Conservation (phyloP, 2,888 invertebrate genomes). For the Spatulosminthurus flaviceps region DNA sequence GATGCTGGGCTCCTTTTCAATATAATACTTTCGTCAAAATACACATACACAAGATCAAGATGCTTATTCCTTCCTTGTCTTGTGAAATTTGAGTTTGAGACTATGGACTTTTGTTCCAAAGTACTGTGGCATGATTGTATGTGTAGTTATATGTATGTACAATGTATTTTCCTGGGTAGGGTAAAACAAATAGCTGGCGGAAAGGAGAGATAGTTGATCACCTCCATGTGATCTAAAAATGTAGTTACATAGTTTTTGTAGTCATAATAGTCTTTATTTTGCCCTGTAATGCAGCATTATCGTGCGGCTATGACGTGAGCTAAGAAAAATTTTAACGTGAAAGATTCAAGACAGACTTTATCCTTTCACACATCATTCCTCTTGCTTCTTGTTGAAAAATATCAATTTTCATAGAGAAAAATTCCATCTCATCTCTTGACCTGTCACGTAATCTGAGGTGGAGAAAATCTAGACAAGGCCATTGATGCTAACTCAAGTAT, state of each 20-base stretch:
- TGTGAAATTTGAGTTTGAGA: neutral
- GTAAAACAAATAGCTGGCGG: no score
- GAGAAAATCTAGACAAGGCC: conserved; percentile 28
- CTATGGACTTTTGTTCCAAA: neutral
- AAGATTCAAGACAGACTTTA: conserved; percentile 43
- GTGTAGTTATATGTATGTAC: no score
- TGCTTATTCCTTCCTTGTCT: neutral
- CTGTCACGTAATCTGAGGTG: conserved; percentile 54
- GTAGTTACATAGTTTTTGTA: neutral
- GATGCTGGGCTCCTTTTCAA: conserved; percentile 50
- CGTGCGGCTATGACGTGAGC: no score
- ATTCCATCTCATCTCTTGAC: conserved; percentile 56
- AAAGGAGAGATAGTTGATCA: neutral
- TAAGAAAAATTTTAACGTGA: conserved; percentile 30
- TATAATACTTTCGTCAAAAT: neutral
- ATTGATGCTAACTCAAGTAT: conserved; percentile 30
- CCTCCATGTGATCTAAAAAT: neutral
- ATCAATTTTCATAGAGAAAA: conserved; percentile 60
- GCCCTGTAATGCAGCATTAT: neutral
- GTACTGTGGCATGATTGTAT: no score
- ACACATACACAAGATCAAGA: neutral
- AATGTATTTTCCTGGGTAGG: no score
- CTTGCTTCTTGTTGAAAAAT: conserved; percentile 60
- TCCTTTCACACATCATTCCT: conserved; percentile 53
- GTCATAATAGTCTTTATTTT: neutral